Percentiles rank a stretch among this genome's conserved stretches.
Evolutionary conservation across 2,797 vertebrate genomes (phyloP).

Genomic region (Podargus strigoides): DNA sequence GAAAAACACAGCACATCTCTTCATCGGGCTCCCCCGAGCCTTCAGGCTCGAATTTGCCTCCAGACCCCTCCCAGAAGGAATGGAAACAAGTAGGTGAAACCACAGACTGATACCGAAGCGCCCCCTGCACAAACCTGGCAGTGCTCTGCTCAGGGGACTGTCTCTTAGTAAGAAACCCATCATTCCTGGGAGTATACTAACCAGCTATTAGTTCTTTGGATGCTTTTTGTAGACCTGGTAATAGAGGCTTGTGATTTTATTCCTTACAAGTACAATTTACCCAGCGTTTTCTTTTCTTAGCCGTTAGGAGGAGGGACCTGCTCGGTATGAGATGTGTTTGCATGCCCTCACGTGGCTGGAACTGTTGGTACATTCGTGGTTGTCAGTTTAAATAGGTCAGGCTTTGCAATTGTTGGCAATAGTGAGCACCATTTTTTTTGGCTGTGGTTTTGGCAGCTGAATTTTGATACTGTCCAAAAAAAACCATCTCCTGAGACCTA

Average conservation of each 20-base stretch:
- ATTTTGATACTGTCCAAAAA: background rate
- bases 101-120: rapidly evolving
- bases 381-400: background rate
- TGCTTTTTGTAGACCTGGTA: background rate
- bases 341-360: constrained; percentile 11
- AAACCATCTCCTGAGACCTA: background rate
- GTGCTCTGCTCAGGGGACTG: background rate
- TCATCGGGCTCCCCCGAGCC: constrained; percentile 47
- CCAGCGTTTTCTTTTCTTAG: background rate
- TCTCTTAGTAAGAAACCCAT: background rate
- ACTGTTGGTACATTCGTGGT: background rate
- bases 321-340: background rate
- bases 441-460: background rate
- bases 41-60: constrained; percentile 22
- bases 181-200: background rate
- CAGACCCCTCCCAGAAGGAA: constrained; percentile 73
- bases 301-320: background rate
- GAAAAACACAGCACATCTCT: background rate
- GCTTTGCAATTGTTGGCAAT: background rate
- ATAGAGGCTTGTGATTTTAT: background rate
- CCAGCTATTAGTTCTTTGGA: background rate
- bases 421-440: background rate
- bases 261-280: background rate
- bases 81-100: constrained; percentile 85
- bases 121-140: rapidly evolving